Evolutionary conservation across 2,888 invertebrate genomes (phyloP), one percentile per base, ranked within the genome.

Genomic region (Crossocerus cetratus): DNA sequence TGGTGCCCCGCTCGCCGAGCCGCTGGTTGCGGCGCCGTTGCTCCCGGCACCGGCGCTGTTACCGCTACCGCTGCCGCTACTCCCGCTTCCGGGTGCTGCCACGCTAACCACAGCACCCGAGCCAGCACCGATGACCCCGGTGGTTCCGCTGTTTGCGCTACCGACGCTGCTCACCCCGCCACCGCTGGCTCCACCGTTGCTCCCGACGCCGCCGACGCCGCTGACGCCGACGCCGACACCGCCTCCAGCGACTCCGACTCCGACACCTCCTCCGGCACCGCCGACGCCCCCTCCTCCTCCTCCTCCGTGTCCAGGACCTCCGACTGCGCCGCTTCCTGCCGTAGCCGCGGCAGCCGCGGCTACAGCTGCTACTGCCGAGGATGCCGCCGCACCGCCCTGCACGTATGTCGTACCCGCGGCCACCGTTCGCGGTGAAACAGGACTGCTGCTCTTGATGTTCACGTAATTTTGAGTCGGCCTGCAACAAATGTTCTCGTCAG

Each of bases 401-500:
- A 86, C 88, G 81, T 89, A 89, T 59, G 80, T 80, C 77, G 83
- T 83, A 78, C 78, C 83, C 20, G 80, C 82, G 67, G 86, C 89
- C 74, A 88, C 88, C 69, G 89, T 89, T 68, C 90, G 83, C 60
- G 90, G 89, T 65, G 90, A 89, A 77, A 88, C 87, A 56, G 89
- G 89, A 62, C 89, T 88, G 80, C 87, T 86, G 83, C 89, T 88
- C 77, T 90, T 90, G 87, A 88, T 89, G 86, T 84, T 88, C 70
- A 84, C 87, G 84, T 89, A 89, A 80, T 84, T 89, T 81, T 90
- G 90, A 74, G 88, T 84, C 71, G 90, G 86, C 86, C 90, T 90
- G 84, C 20, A 85, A 87, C 44, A 16, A 79, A 59, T 13, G 18
- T 0, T 5, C 64, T 42, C 42, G 65, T 59, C 45, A 23, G 13